Percentiles rank a stretch among this genome's conserved stretches.
phyloP scores from a whole-genome alignment of 2,888 invertebrate genomes.

The Tridacna crocea region DNA sequence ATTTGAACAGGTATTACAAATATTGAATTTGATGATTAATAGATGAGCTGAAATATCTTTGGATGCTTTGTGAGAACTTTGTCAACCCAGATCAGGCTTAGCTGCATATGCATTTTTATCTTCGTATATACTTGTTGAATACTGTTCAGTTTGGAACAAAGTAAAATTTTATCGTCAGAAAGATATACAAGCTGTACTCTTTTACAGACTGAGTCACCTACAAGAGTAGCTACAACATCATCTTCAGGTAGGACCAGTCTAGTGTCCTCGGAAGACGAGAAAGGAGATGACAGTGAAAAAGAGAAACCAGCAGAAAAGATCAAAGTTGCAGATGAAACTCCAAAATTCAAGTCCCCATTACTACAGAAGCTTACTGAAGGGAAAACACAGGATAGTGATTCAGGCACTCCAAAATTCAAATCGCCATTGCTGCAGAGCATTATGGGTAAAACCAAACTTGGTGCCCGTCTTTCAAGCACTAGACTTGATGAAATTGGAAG shows the following conservation, averaged over 20 bases:
- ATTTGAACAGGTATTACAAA: too few species aligned
- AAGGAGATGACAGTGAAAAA: slow-evolving; percentile 56
- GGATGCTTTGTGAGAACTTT: too few species aligned
- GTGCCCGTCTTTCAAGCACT: slow-evolving; percentile 59
- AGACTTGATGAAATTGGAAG: slow-evolving; percentile 53
- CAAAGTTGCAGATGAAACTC: slow-evolving; percentile 36
- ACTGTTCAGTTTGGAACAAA: too few species aligned
- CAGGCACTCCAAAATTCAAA: slow-evolving; percentile 78
- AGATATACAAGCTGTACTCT: background rate
- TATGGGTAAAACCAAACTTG: slow-evolving; percentile 76
- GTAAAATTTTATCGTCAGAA: too few species aligned
- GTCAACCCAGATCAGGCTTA: too few species aligned
- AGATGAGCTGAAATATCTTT: too few species aligned
- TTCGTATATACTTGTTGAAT: too few species aligned
- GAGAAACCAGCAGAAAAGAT: slow-evolving; percentile 36
- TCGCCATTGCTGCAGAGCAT: slow-evolving; percentile 80
- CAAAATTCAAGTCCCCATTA: slow-evolving; percentile 80
- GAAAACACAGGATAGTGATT: slow-evolving; percentile 61
- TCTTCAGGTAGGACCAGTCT: slow-evolving; percentile 72
- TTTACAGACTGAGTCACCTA: slow-evolving; percentile 63
- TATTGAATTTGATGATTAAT: too few species aligned
- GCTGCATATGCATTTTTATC: too few species aligned
- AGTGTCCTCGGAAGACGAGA: slow-evolving; percentile 69
- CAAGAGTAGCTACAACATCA: slow-evolving; percentile 62
- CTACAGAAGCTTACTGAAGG: slow-evolving; percentile 78